phyloP scores from a whole-genome alignment of 1,140 invertebrate species.

The Sarcophaga peregrina region DNA sequence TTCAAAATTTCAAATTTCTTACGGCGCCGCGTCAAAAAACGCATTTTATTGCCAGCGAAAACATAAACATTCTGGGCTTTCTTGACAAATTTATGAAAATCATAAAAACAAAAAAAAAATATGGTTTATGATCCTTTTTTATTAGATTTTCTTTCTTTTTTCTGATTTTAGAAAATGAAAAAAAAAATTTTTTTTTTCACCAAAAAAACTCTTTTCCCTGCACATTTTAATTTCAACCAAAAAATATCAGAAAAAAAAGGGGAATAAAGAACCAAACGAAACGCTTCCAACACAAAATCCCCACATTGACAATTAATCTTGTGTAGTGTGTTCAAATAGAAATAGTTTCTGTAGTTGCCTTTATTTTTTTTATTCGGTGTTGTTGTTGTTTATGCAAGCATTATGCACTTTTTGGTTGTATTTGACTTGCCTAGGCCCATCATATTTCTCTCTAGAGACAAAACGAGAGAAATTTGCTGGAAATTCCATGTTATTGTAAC shows the following conservation, averaged over 20 bases:
- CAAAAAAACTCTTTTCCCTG: no score
- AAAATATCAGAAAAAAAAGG: no score
- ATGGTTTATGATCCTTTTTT: not conserved
- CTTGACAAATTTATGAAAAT: not conserved
- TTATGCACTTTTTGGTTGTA: not conserved
- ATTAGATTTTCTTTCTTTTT: not conserved
- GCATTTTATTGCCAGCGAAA: not conserved
- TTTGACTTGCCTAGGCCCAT: not conserved
- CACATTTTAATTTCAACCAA: no score
- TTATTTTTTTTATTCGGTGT: not conserved
- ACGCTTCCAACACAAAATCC: not conserved
- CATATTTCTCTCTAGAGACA: not conserved
- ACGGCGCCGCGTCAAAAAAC: no score
- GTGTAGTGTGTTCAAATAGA: not conserved
- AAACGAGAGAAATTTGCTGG: not conserved
- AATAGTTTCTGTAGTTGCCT: not conserved
- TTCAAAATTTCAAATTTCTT: no score
- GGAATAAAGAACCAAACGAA: not conserved
- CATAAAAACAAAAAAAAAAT: not conserved
- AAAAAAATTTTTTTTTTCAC: not conserved
- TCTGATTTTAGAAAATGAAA: not conserved
- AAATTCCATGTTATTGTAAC: not conserved
- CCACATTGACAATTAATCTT: constrained; percentile 14
- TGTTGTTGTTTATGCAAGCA: not conserved
- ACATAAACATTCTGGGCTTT: not conserved